Evolutionary conservation across 2,797 vertebrate species (phyloP).

Genomic region (Typhlichthys subterraneus): DNA sequence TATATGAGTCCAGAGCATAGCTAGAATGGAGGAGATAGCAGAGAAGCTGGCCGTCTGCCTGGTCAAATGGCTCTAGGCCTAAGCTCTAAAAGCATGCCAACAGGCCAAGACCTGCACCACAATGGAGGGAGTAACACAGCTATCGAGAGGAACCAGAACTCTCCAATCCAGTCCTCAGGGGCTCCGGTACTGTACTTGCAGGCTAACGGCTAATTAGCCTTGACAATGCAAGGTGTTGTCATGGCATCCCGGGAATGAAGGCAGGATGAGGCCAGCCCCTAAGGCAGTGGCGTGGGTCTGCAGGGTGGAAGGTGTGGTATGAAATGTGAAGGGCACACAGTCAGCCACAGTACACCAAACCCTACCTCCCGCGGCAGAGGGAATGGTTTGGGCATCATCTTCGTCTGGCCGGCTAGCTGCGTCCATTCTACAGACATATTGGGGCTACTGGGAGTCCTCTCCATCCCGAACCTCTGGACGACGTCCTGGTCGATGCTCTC

Average conservation of each 20-base stretch:
- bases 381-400: slow-evolving; percentile 26
- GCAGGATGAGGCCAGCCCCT: slow-evolving; percentile 40
- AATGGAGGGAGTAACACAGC: neutral
- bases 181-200: slow-evolving; percentile 21
- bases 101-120: slow-evolving; percentile 3
- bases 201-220: neutral
- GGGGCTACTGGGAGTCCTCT: neutral
- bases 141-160: slow-evolving; percentile 7
- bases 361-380: slow-evolving; percentile 67
- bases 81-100: slow-evolving; percentile 21
- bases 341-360: slow-evolving; percentile 34
- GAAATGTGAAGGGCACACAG: slow-evolving; percentile 22
- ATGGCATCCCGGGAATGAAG: neutral
- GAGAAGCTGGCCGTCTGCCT: neutral
- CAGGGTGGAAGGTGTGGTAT: slow-evolving; percentile 15
- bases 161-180: slow-evolving; percentile 64
- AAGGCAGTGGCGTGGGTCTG: slow-evolving; percentile 33
- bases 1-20: neutral
- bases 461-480: slow-evolving; percentile 29
- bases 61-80: slow-evolving; percentile 1
- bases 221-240: slow-evolving; percentile 8
- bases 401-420: slow-evolving; percentile 27
- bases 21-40: slow-evolving; percentile 10
- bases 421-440: slow-evolving; percentile 15
- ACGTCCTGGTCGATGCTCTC: slow-evolving; percentile 51